phyloP scores from a whole-genome alignment of 2,797 vertebrate species.

The Acanthurus tractus region DNA sequence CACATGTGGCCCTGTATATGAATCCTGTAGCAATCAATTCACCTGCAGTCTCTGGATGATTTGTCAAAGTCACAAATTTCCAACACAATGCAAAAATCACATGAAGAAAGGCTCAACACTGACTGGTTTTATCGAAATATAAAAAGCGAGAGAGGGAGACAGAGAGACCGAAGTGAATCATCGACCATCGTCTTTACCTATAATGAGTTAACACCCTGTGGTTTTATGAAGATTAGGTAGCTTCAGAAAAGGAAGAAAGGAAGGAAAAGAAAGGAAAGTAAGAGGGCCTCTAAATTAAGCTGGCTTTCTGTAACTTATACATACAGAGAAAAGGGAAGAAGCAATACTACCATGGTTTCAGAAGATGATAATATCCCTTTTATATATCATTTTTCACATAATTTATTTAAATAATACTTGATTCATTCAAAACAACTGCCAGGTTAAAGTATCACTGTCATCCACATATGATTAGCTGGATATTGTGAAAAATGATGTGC shows the following conservation, averaged over 20 bases:
- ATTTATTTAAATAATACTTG: background rate
- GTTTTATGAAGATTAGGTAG: constrained; percentile 56
- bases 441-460: background rate
- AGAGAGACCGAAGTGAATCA: background rate
- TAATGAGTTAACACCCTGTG: constrained; percentile 36
- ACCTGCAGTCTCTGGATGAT: constrained; percentile 25
- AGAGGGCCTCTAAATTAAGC: background rate
- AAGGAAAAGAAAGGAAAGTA: background rate
- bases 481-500: background rate
- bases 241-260: background rate
- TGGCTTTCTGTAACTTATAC: constrained; percentile 1
- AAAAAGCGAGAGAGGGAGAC: constrained; percentile 12
- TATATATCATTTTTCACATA: background rate
- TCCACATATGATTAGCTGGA: background rate
- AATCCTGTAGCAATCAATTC: constrained; percentile 14
- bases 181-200: constrained; percentile 7
- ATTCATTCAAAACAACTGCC: background rate
- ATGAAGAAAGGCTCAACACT: constrained; percentile 46
- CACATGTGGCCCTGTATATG: constrained; percentile 8
- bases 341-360: background rate
- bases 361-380: background rate
- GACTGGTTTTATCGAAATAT: constrained; percentile 48
- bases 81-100: constrained; percentile 32
- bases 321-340: background rate
- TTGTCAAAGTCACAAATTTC: constrained; percentile 36